Base-by-base conservation (phyloP, 2,888 invertebrate genomes). In the Escarpia spicata region DNA sequence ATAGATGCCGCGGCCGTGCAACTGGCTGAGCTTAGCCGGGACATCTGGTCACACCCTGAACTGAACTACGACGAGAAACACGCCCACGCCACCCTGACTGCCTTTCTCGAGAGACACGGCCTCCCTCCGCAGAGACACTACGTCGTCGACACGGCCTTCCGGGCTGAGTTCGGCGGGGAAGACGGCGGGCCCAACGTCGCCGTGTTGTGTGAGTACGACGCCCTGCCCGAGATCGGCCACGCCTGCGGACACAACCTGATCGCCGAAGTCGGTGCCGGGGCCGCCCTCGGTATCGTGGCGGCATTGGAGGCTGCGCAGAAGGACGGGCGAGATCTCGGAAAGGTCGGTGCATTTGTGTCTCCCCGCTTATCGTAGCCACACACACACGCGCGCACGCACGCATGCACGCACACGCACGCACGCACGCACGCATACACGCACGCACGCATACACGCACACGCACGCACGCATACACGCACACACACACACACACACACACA, bases 21-120 rank as follows among this genome's bases (percentile, higher is more conserved):
- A 0, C 94, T 96, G 91, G 92, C 94, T 90, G 91, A 93, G 26
- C 92, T 96, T 6, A 96, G 96, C 93, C 93, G 94, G 60, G 94
- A 95, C 12, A 94, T 96, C 8, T 96, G 96, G 96, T 93, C 94
- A 31, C 94, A 95, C 92, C 96, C 96, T 0, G 96, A 96, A 92
- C 92, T 95, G 89, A 94, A 94, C 43, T 95, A 94, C 92, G 94
- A 96, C 91, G 96, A 96, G 92, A 92, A 93, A 58, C 92, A 93
- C 45, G 95, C 95, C 9, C 95, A 95, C 92, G 92, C 94, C 75
- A 91, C 94, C 10, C 92, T 95, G 31, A 94, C 94, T 0, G 94
- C 94, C 31, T 94, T 93, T 90, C 92, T 95, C n/a, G 94, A 95
- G 93, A 91, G 93, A 43, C 91, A 93, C 60, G 95, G 95, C 26